These are phyloP conservation scores for Micronisus gabar DNA, from an alignment of 2,113 vertebrate genomes.

Conservation along the genomic window DNA sequence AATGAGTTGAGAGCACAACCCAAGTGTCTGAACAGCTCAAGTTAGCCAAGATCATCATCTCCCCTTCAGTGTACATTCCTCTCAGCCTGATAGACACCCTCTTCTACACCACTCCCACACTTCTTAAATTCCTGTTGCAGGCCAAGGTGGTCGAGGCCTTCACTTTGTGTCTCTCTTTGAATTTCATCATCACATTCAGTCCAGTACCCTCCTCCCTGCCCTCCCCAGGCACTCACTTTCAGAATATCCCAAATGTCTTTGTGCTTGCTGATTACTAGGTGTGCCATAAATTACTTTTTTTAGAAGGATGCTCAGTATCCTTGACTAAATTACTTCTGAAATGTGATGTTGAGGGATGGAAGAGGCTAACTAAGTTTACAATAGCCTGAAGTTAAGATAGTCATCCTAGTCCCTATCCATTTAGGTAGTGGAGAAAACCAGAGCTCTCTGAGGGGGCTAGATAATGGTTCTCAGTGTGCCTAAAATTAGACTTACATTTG, in stretches of 20 bases:
- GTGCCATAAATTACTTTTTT: neutral
- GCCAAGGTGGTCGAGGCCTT: neutral
- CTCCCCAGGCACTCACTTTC: neutral
- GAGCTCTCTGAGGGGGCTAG: neutral
- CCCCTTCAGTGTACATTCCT: rapidly evolving
- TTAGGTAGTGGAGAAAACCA: neutral
- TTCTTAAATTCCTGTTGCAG: neutral
- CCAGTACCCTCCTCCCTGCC: neutral
- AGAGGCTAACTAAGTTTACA: neutral
- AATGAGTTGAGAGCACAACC: neutral
- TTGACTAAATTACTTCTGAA: neutral
- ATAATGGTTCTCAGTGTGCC: neutral
- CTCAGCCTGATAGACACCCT: neutral
- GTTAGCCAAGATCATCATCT: neutral
- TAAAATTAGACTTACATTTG: neutral
- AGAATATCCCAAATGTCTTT: neutral
- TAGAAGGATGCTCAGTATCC: neutral
- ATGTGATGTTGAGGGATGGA: neutral
- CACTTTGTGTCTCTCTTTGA: neutral
- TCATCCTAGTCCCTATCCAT: neutral
- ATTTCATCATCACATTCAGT: neutral
- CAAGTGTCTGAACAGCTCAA: neutral
- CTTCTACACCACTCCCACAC: neutral
- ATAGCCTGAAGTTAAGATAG: neutral
- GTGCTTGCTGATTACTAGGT: neutral